Conservation (phyloP, 2,888 invertebrate genomes). For the Agonum fuliginosum region DNA sequence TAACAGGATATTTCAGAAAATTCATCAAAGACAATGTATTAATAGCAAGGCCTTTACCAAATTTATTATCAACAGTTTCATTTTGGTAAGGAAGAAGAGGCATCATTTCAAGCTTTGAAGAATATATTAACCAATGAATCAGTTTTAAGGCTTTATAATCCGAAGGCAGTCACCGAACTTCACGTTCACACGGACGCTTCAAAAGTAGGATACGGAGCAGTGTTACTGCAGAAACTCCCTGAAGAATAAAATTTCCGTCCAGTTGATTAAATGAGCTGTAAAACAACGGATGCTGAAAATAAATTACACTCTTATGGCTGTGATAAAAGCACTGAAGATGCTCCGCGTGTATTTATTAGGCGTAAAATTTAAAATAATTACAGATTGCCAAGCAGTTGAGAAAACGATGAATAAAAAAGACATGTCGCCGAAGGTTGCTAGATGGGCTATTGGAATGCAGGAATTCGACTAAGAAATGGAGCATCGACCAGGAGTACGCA, state of each 20-base stretch:
- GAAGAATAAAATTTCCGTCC: slow-evolving; percentile 59
- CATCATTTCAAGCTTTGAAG: slow-evolving; percentile 57
- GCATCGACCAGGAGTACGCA: slow-evolving; percentile 60
- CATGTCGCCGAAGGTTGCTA: slow-evolving; percentile 59
- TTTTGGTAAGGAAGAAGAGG: slow-evolving; percentile 54
- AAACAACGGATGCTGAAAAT: slow-evolving; percentile 20
- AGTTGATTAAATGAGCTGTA: slow-evolving; percentile 32
- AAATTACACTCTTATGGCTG: slow-evolving; percentile 44
- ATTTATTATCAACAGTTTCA: slow-evolving; percentile 49
- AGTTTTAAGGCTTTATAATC: slow-evolving; percentile 61
- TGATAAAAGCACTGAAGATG: slow-evolving; percentile 44
- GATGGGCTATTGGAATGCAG: slow-evolving; percentile 62
- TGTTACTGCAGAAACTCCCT: slow-evolving; percentile 60
- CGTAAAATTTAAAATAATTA: slow-evolving; percentile 61
- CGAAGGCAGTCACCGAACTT: too few relatives aligned
- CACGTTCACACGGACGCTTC: slow-evolving; percentile 61
- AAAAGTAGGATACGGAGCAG: slow-evolving; percentile 12
- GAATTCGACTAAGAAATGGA: slow-evolving; percentile 62
- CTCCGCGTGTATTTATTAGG: slow-evolving; percentile 55
- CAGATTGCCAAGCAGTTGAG: slow-evolving; percentile 60
- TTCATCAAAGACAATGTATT: slow-evolving; percentile 57
- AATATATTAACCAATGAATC: slow-evolving; percentile 47
- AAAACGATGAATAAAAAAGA: slow-evolving; percentile 59
- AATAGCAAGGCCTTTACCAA: slow-evolving; percentile 58
- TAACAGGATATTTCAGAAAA: slow-evolving; percentile 60